phyloP scores from a whole-genome alignment of 2,113 vertebrate species.

The Pholis gunnellus region DNA sequence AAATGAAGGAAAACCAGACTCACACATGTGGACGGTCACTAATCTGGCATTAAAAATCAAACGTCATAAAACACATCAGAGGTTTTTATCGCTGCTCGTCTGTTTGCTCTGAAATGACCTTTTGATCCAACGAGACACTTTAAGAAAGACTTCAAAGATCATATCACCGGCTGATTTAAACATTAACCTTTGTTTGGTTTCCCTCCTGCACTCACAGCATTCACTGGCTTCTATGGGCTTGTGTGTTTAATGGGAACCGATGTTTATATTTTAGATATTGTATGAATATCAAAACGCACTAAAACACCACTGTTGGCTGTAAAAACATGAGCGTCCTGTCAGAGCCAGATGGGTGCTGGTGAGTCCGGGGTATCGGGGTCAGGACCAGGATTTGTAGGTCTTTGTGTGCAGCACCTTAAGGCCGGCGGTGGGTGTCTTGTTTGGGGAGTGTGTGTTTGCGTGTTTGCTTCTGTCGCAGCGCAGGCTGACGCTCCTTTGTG shows the following conservation, averaged over 20 bases:
- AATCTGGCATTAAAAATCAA: conserved; percentile 5
- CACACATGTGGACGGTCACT: no score
- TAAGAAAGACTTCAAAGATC: neutral
- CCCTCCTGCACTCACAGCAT: neutral
- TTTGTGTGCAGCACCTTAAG: conserved; percentile 51
- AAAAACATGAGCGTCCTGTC: neutral
- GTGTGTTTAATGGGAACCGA: neutral
- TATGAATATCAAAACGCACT: neutral
- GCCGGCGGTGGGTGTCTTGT: conserved; percentile 56
- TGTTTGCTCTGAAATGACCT: neutral
- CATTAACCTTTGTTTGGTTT: neutral
- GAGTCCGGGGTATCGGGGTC: conserved; percentile 39
- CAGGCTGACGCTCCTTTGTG: conserved; percentile 63
- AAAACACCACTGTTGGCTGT: neutral
- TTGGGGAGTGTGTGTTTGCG: conserved; percentile 44
- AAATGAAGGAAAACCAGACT: neutral
- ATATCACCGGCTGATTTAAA: neutral
- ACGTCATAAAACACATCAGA: conserved; percentile 6
- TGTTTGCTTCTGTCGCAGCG: conserved; percentile 31
- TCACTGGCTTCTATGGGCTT: neutral
- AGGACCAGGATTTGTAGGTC: conserved; percentile 43
- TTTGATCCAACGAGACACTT: neutral
- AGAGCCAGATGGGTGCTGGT: conserved; percentile 33
- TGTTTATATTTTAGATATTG: neutral
- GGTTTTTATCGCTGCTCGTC: neutral